Percentiles rank a stretch among this genome's conserved stretches.
phyloP scores from a whole-genome alignment of 2,113 vertebrate genomes.

The Pantherophis guttatus region DNA sequence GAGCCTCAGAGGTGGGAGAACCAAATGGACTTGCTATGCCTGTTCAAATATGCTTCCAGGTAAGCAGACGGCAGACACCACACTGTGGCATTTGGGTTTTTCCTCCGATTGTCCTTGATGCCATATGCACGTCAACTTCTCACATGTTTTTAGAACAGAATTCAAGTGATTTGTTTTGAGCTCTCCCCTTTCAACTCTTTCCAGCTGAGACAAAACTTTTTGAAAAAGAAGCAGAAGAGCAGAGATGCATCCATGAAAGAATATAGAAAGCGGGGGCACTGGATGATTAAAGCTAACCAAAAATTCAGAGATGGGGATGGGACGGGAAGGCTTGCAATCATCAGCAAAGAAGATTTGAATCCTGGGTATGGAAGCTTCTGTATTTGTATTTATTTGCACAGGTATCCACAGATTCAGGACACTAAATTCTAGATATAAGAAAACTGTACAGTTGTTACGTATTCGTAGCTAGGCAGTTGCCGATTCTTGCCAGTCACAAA shows the following conservation, averaged over 20 bases:
- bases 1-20: constrained; percentile 9
- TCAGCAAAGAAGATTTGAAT: background rate
- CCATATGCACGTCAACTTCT: background rate
- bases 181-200: background rate
- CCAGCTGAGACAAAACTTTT: background rate
- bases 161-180: background rate
- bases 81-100: background rate
- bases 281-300: background rate
- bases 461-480: background rate
- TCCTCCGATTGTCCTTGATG: background rate
- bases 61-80: background rate
- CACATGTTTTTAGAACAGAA: background rate
- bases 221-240: background rate
- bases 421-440: background rate
- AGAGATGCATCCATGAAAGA: background rate
- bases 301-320: background rate
- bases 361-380: background rate
- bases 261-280: background rate
- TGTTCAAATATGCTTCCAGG: background rate
- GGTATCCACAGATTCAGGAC: background rate
- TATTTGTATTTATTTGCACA: background rate
- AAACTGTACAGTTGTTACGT: background rate
- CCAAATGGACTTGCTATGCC: background rate
- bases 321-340: background rate
- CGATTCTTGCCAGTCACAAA: background rate